These are phyloP conservation scores for Rhagium mordax DNA, from an alignment of 2,888 invertebrate genomes.

Conservation along the genomic window DNA sequence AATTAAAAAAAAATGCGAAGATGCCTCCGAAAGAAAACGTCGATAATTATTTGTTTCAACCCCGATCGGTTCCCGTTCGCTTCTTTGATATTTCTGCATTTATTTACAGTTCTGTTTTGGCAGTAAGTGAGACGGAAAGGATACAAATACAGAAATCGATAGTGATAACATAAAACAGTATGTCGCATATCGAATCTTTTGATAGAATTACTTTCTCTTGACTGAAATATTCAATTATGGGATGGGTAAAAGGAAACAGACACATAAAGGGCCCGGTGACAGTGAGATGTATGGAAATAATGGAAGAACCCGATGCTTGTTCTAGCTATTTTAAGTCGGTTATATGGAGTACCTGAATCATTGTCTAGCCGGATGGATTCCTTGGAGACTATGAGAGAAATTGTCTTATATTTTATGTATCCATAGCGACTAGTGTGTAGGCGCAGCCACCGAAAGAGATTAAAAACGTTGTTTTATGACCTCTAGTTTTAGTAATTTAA, in stretches of 20 bases:
- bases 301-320: not conserved
- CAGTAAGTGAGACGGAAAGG: not conserved
- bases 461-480: not conserved
- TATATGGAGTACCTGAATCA: not conserved
- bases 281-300: not conserved
- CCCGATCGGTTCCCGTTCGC: not conserved
- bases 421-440: not conserved
- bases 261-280: not conserved
- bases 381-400: conserved; percentile 11
- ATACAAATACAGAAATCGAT: not conserved
- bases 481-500: no score
- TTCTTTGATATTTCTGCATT: not conserved
- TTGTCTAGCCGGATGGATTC: conserved; percentile 6
- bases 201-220: not conserved
- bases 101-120: not conserved
- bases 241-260: not conserved
- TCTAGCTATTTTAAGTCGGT: conserved; percentile 2
- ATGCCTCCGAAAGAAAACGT: not conserved
- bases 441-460: not conserved
- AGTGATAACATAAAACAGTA: not conserved
- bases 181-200: not conserved
- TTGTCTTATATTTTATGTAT: conserved; percentile 15
- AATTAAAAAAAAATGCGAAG: not conserved
- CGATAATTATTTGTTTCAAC: not conserved
- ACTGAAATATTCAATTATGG: not conserved